phyloP scores from a whole-genome alignment of 2,888 invertebrate genomes.

The Pammene aurita region DNA sequence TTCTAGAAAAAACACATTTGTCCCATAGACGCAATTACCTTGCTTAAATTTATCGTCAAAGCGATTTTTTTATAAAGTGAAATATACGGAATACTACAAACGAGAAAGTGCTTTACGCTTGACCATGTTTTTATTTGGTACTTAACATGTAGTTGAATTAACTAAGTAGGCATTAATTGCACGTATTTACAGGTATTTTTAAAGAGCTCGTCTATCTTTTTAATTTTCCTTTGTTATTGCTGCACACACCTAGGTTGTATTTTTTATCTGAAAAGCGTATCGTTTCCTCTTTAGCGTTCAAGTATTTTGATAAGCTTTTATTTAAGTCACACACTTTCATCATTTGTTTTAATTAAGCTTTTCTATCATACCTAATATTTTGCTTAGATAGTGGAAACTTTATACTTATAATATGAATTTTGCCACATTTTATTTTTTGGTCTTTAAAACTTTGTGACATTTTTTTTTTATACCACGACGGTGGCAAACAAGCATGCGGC shows the following conservation, averaged over 20 bases:
- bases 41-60: too few relatives aligned
- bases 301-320: neutral
- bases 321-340: neutral
- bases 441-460: too few relatives aligned
- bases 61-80: neutral
- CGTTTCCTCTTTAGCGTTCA: neutral
- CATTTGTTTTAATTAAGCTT: too few relatives aligned
- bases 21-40: too few relatives aligned
- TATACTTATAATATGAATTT: too few relatives aligned
- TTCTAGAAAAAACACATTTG: too few relatives aligned
- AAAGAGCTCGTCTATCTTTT: slow-evolving; percentile 16
- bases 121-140: slow-evolving; percentile 1
- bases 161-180: slow-evolving; percentile 27
- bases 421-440: too few relatives aligned
- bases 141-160: slow-evolving; percentile 20
- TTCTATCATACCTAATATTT: neutral
- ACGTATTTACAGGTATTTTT: slow-evolving; percentile 25
- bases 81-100: neutral
- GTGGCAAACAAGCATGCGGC: too few relatives aligned
- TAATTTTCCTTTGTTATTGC: neutral
- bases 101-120: neutral
- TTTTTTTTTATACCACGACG: too few relatives aligned
- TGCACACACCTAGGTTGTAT: neutral
- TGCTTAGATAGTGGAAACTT: too few relatives aligned
- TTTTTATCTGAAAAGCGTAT: neutral